A percentile compares a stretch with the other conserved stretches of the same genome.
These are phyloP conservation scores for Cerastis rubricosa DNA, from an alignment of 2,888 invertebrate species.

Conservation along the genomic window DNA sequence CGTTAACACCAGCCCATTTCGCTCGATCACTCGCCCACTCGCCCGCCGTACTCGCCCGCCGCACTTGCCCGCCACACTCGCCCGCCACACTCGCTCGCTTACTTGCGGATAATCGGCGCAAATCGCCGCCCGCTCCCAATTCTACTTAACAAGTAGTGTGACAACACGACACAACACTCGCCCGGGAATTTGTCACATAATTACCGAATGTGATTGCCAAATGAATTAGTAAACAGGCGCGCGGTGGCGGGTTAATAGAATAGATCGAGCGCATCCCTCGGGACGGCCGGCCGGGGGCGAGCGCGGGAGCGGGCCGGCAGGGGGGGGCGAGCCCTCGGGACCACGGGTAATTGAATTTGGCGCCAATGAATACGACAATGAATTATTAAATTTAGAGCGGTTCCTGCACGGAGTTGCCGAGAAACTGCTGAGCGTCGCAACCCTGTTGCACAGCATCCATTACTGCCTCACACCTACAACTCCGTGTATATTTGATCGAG, in stretches of 20 bases:
- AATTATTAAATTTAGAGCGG: conserved; percentile 88
- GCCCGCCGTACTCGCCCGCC: conserved; percentile 10
- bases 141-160: conserved; percentile 71
- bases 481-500: conserved; percentile 10
- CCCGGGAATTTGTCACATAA: conserved; percentile 83
- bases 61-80: conserved; percentile 3
- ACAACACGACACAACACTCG: conserved; percentile 65
- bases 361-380: conserved; percentile 89
- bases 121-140: conserved; percentile 62
- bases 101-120: conserved; percentile 37
- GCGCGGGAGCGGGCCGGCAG: conserved; percentile 28
- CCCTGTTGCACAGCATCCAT: conserved; percentile 62
- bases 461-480: conserved; percentile 39
- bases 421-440: conserved; percentile 53
- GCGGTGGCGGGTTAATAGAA: conserved; percentile 78
- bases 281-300: conserved; percentile 55
- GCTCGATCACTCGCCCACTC: conserved; percentile 35
- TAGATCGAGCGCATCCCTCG: conserved; percentile 72
- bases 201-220: conserved; percentile 88
- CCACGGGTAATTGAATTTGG: conserved; percentile 87
- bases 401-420: conserved; percentile 61
- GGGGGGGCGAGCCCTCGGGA: conserved; percentile 71
- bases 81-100: conserved; percentile 1
- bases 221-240: conserved; percentile 87
- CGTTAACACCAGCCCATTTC: conserved; percentile 43